phyloP scores from a whole-genome alignment of 2,797 vertebrate genomes.

The Sternarchorhynchus goeldii region DNA sequence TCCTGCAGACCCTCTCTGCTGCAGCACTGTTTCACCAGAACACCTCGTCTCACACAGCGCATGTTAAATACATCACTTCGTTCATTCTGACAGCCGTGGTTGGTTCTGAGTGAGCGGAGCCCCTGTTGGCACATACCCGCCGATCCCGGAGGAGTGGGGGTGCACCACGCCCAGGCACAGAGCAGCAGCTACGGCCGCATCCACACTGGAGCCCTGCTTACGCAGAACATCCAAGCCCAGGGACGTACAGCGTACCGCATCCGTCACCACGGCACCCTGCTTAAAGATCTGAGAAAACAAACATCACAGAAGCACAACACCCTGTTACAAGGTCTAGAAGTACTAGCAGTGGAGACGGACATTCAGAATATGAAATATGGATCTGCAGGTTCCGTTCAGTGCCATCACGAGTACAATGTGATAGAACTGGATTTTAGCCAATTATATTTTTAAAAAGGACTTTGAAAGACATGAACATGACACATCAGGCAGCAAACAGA shows the following conservation, averaged over 20 bases:
- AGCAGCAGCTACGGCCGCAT: conserved; percentile 87
- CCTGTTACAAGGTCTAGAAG: background rate
- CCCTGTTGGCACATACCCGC: conserved; percentile 79
- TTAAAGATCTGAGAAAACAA: conserved; percentile 82
- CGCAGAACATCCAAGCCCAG: conserved; percentile 86
- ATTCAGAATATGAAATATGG: too few relatives aligned
- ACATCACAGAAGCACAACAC: background rate
- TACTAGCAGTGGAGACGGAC: background rate
- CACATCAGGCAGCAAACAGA: too few relatives aligned
- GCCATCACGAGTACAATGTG: too few relatives aligned
- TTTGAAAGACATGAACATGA: too few relatives aligned
- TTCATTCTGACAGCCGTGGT: too few relatives aligned
- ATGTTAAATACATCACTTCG: too few relatives aligned
- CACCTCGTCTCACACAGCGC: too few relatives aligned
- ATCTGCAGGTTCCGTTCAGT: too few relatives aligned
- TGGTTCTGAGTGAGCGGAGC: too few relatives aligned
- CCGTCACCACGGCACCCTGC: conserved; percentile 91
- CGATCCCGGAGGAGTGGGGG: conserved; percentile 92
- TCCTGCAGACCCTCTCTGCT: background rate
- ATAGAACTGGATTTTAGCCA: too few relatives aligned
- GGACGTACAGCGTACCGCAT: conserved; percentile 87
- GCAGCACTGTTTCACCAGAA: background rate
- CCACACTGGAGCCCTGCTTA: conserved; percentile 90
- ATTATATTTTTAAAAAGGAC: too few relatives aligned
- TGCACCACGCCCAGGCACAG: conserved; percentile 91